A percentile compares a stretch with the other conserved stretches of the same genome.
These are phyloP conservation scores for Microplitis demolitor DNA, from an alignment of 1,140 invertebrate species.

Conservation along the genomic window DNA sequence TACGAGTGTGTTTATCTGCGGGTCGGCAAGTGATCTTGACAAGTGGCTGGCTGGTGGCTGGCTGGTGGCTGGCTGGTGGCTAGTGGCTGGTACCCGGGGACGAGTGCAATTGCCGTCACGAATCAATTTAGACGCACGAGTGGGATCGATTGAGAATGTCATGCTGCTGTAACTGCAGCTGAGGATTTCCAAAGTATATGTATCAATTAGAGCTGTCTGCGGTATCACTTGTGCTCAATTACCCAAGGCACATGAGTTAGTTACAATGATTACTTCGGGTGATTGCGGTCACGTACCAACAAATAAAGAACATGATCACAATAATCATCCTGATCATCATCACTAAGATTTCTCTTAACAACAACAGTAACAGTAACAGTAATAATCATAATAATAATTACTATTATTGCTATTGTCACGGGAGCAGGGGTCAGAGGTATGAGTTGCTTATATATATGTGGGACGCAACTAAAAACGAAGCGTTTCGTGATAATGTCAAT, in stretches of 20 bases:
- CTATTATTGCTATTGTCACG: background rate
- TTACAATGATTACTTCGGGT: conserved; percentile 5
- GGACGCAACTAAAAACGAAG: conserved; percentile 13
- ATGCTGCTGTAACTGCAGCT: background rate
- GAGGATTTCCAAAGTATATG: conserved; percentile 13
- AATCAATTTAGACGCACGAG: conserved; percentile 6
- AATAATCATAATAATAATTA: background rate
- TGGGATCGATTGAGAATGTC: background rate
- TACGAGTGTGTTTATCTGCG: background rate
- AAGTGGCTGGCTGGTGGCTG: no score
- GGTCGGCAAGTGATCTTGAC: background rate
- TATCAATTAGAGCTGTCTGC: conserved; percentile 18
- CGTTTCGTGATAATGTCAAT: conserved; percentile 28
- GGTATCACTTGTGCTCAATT: conserved; percentile 2
- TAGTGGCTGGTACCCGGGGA: background rate
- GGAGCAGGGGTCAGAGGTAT: conserved; percentile 6
- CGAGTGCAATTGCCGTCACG: conserved; percentile 1
- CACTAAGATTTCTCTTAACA: no score
- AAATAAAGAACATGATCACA: no score
- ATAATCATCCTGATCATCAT: background rate
- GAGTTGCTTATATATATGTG: conserved; percentile 3
- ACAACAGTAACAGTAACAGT: background rate
- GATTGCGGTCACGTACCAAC: conserved; percentile 13
- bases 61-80: no score
- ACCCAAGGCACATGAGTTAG: background rate